phyloP scores from a whole-genome alignment of 2,113 vertebrate genomes.

The Clarias macrocephalus region DNA sequence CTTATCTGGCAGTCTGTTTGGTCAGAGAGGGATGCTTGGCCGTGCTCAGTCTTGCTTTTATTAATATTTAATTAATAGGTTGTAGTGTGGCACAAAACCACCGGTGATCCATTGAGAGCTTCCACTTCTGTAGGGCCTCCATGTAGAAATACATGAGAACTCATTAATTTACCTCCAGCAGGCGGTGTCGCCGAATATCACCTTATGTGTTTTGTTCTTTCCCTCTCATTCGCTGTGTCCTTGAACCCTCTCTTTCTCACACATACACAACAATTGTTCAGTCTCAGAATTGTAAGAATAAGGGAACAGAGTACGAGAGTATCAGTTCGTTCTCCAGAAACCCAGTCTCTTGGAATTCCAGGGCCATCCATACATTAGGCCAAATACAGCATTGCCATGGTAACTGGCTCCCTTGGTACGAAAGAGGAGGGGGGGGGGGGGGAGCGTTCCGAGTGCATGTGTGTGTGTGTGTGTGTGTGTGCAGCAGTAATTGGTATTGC shows the following conservation, averaged over 20 bases:
- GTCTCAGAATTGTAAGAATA: background rate
- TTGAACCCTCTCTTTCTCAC: background rate
- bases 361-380: slow-evolving; percentile 49
- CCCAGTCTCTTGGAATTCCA: slow-evolving; percentile 52
- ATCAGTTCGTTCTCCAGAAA: slow-evolving; percentile 1
- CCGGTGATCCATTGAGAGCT: slow-evolving; percentile 38
- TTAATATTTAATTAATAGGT: slow-evolving; percentile 52
- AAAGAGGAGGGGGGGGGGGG: slow-evolving; percentile 40
- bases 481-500: slow-evolving; percentile 53
- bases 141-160: slow-evolving; percentile 34
- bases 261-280: background rate
- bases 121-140: slow-evolving; percentile 9
- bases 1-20: background rate
- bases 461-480: background rate
- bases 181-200: background rate
- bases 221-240: slow-evolving; percentile 21
- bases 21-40: slow-evolving; percentile 21
- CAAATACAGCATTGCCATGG: slow-evolving; percentile 57
- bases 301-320: background rate
- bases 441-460: slow-evolving; percentile 12
- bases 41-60: slow-evolving; percentile 13
- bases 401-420: slow-evolving; percentile 55
- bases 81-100: slow-evolving; percentile 34
- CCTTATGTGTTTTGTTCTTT: slow-evolving; percentile 1
- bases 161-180: slow-evolving; percentile 33